phyloP scores from a whole-genome alignment of 2,888 invertebrate genomes.

The Neoscelio sp. region DNA sequence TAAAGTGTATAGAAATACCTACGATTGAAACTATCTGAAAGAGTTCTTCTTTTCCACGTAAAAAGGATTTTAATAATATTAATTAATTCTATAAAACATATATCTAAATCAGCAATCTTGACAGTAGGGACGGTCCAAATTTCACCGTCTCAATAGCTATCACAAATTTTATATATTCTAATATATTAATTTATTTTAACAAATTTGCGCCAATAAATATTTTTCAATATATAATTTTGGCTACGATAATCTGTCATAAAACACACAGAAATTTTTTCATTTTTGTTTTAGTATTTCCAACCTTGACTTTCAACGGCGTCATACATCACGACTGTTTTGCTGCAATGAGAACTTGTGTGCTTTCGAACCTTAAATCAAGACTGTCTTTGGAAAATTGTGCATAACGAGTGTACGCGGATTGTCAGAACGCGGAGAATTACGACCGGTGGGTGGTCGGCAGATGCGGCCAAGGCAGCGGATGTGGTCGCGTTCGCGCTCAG shows the following conservation, averaged over 20 bases:
- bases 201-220: no score
- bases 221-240: no score
- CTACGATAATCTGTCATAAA: no score
- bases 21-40: background rate
- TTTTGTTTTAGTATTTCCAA: slow-evolving; percentile 1
- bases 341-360: background rate
- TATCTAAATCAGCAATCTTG: no score
- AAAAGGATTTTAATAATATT: no score
- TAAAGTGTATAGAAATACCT: no score
- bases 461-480: slow-evolving; percentile 77
- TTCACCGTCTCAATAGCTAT: no score
- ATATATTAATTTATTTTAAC: no score
- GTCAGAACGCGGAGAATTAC: slow-evolving; percentile 70
- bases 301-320: background rate
- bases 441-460: slow-evolving; percentile 79
- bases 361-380: slow-evolving; percentile 53
- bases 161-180: no score
- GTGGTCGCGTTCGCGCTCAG: slow-evolving; percentile 73
- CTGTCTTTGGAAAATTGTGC: slow-evolving; percentile 57
- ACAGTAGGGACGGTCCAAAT: no score
- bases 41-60: no score
- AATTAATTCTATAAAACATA: background rate
- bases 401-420: slow-evolving; percentile 63
- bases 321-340: slow-evolving; percentile 35
- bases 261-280: no score